Conservation (phyloP, 2,888 invertebrate genomes). For the Luffia ferchaultella region DNA sequence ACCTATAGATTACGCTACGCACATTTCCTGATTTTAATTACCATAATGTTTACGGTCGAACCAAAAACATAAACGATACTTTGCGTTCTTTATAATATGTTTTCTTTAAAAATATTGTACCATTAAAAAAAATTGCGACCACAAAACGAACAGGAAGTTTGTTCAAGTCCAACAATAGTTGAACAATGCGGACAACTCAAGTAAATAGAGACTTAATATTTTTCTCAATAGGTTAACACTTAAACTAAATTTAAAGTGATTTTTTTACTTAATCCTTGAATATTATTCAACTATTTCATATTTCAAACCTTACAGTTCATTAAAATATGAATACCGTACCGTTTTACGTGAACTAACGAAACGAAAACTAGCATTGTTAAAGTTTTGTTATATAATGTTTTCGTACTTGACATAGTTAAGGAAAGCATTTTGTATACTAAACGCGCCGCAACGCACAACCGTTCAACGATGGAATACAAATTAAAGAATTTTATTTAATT, state of each 20-base stretch:
- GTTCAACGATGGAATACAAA: slow-evolving; percentile 29
- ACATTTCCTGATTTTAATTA: too few species aligned
- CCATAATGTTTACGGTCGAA: too few species aligned
- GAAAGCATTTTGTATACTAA: slow-evolving; percentile 48
- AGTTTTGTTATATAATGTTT: slow-evolving; percentile 16
- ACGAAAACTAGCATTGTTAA: not conserved
- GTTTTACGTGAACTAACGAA: not conserved
- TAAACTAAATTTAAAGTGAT: too few species aligned
- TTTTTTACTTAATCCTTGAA: not conserved
- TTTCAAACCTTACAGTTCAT: not conserved
- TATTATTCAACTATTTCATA: not conserved
- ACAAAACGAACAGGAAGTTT: not conserved
- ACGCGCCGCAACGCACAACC: slow-evolving; percentile 32
- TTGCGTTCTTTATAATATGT: too few species aligned
- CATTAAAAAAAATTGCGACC: too few species aligned
- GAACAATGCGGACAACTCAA: not conserved
- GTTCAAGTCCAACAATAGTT: not conserved
- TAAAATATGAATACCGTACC: not conserved
- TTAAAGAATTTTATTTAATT: slow-evolving; percentile 31
- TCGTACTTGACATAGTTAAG: slow-evolving; percentile 53
- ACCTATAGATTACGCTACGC: too few species aligned
- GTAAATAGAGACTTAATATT: not conserved
- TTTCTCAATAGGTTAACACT: not conserved
- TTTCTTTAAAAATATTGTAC: too few species aligned
- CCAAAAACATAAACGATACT: too few species aligned